Evolutionary conservation across 2,888 invertebrate genomes (phyloP).

Genomic region (Platycnemis pennipes): DNA sequence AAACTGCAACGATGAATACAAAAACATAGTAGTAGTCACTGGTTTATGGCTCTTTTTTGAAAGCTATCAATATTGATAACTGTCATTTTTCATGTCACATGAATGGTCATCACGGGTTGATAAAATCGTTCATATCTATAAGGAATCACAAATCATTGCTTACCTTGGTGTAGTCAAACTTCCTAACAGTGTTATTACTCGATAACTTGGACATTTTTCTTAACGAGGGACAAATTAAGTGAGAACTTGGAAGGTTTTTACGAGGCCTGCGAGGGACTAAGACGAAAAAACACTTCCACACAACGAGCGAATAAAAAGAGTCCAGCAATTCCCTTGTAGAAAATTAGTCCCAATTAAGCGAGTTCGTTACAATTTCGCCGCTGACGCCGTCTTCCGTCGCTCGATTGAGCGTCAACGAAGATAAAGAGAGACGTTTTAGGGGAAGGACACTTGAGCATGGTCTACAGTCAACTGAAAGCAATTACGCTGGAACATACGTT

Average conservation of each 20-base stretch:
- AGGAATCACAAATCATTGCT: too few relatives aligned
- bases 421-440: neutral
- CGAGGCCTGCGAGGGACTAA: neutral
- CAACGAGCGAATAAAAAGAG: conserved; percentile 11
- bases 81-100: too few relatives aligned
- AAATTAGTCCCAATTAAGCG: conserved; percentile 28
- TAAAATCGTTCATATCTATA: too few relatives aligned
- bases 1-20: too few relatives aligned
- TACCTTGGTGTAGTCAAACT: too few relatives aligned
- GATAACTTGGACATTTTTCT: too few relatives aligned
- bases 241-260: neutral
- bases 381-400: conserved; percentile 12
- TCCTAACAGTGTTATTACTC: too few relatives aligned
- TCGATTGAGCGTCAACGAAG: conserved; percentile 3
- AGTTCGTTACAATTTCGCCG: neutral
- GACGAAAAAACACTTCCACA: neutral
- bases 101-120: too few relatives aligned
- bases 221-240: too few relatives aligned
- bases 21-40: too few relatives aligned
- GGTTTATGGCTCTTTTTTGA: too few relatives aligned
- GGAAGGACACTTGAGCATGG: neutral
- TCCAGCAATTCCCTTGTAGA: conserved; percentile 9
- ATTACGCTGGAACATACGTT: neutral
- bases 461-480: neutral
- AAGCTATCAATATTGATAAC: too few relatives aligned